Base-by-base conservation (phyloP, 2,888 invertebrate genomes). In the Lycophotia porphyrea region DNA sequence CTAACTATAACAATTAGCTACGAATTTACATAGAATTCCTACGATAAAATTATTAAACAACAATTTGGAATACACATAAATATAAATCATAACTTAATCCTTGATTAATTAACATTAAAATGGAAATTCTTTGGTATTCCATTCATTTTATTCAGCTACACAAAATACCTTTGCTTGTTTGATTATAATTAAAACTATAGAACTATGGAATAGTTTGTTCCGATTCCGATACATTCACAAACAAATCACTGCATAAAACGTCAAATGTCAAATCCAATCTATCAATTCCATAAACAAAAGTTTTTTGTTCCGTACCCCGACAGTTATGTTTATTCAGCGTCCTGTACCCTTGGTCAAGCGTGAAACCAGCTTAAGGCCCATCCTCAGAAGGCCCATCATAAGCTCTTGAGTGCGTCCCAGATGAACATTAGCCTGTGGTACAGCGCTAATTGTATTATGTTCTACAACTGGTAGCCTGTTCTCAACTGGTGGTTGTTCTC, bases 391-490 rank as follows among this genome's bases (percentile, higher is more conserved):
- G 85, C 84, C 86, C 84, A 91, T 90, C 83, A 92, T 88, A 91
- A 87, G 75, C 88, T 87, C 71, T 88, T 90, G 58, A 93, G 71
- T 63, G 88, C 89, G 75, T 90, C 88, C 91, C 91, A 91, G 60
- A 91, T 72, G 66, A 88, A 82, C 71, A 82, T 80, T 71, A 91
- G 85, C 82, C 90, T 87, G 76, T 88, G 78, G 81, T 88, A 90
- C 71, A 95, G 89, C 84, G 92, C 93, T 85, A 88, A 78, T 31
- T 89, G 87, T 52, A 94, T 86, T 87, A 92, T 80, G 88, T 91
- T 91, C 95, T 95, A 96, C 94, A 96, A 92, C 82, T 95, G 95
- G 90, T 94, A 95, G 27, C 91, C 93, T 55, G 93, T 85, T 44
- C 93, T 89, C 49, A 90, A 85, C 79, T 91, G 93, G 76, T 91